These are phyloP conservation scores for Leptinotarsa lineolata DNA, from an alignment of 1,140 invertebrate genomes.

Conservation along the genomic window DNA sequence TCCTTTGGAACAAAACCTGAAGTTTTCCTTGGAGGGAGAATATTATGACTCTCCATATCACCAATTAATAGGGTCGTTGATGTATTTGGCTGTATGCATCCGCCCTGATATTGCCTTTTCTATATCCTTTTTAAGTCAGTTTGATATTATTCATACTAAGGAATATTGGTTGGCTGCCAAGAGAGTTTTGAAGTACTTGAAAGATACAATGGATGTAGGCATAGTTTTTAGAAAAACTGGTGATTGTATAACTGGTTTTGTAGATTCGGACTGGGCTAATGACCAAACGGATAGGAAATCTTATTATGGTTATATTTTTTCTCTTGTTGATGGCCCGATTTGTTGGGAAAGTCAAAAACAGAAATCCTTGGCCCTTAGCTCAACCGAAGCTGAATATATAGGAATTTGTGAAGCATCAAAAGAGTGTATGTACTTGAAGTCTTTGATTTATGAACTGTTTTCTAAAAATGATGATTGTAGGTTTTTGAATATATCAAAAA, in stretches of 20 bases:
- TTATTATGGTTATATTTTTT: slow-evolving; percentile 48
- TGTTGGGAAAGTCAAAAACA: slow-evolving; percentile 48
- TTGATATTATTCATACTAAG: slow-evolving; percentile 33
- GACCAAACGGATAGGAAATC: slow-evolving; percentile 48
- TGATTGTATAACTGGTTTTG: slow-evolving; percentile 36
- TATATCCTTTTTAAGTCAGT: slow-evolving; percentile 34
- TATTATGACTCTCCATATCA: slow-evolving; percentile 41
- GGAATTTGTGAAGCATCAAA: slow-evolving; percentile 35
- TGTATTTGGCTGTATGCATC: slow-evolving; percentile 33
- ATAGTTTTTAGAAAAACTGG: slow-evolving; percentile 28
- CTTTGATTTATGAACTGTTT: slow-evolving; percentile 18
- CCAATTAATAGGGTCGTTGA: slow-evolving; percentile 34
- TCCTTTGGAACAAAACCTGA: slow-evolving; percentile 47
- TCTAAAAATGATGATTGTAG: slow-evolving; percentile 8
- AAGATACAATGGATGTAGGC: slow-evolving; percentile 31
- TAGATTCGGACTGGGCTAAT: slow-evolving; percentile 54
- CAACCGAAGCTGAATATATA: slow-evolving; percentile 52
- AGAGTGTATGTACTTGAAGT: slow-evolving; percentile 28
- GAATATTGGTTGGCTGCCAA: slow-evolving; percentile 32
- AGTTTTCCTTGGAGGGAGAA: slow-evolving; percentile 31
- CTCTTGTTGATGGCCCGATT: slow-evolving; percentile 37
- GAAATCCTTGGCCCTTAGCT: slow-evolving; percentile 45
- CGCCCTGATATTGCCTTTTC: slow-evolving; percentile 35
- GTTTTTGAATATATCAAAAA: slow-evolving; percentile 17
- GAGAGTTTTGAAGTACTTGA: slow-evolving; percentile 35